Evolutionary conservation across 2,113 vertebrate genomes (phyloP).

Genomic region (Syngnathus typhle): DNA sequence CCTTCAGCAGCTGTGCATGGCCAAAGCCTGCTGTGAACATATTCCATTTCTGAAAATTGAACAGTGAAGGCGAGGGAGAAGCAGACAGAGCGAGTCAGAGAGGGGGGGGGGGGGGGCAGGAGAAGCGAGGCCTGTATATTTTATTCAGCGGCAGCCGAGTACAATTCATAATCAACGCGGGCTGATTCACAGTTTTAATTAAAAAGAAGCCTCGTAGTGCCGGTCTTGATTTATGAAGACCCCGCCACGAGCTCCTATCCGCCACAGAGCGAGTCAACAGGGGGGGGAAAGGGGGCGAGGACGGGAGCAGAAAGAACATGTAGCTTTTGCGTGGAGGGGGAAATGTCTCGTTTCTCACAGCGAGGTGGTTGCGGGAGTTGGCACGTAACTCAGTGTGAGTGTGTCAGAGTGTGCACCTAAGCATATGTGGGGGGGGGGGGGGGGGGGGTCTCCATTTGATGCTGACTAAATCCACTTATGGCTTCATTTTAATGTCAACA

Average conservation of each 20-base stretch:
- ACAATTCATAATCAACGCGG: conserved; percentile 68
- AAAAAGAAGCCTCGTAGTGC: conserved; percentile 64
- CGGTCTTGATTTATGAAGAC: conserved; percentile 64
- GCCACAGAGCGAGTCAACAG: conserved; percentile 44
- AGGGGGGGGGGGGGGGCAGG: background rate
- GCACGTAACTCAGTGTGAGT: conserved; percentile 17
- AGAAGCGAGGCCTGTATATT: conserved; percentile 55
- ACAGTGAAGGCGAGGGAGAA: conserved; percentile 4
- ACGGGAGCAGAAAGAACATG: conserved; percentile 7
- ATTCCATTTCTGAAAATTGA: conserved; percentile 43
- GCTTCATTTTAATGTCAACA: background rate
- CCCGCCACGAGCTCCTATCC: conserved; percentile 40
- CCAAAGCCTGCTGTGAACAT: conserved; percentile 22
- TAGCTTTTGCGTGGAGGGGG: conserved; percentile 15
- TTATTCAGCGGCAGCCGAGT: conserved; percentile 59
- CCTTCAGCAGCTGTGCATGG: conserved; percentile 20
- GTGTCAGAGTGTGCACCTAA: conserved; percentile 1
- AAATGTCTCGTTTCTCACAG: conserved; percentile 35
- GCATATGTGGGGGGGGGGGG: conserved; percentile 10
- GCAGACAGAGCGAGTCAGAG: conserved; percentile 18
- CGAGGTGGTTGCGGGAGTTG: conserved; percentile 30
- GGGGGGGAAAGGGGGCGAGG: background rate
- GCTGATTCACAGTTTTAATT: conserved; percentile 74
- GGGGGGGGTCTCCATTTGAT: background rate
- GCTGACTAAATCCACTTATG: background rate